Evolutionary conservation across 2,888 invertebrate species (phyloP), one percentile per base, ranked within the genome.

Genomic region (Acrobasis repandana): DNA sequence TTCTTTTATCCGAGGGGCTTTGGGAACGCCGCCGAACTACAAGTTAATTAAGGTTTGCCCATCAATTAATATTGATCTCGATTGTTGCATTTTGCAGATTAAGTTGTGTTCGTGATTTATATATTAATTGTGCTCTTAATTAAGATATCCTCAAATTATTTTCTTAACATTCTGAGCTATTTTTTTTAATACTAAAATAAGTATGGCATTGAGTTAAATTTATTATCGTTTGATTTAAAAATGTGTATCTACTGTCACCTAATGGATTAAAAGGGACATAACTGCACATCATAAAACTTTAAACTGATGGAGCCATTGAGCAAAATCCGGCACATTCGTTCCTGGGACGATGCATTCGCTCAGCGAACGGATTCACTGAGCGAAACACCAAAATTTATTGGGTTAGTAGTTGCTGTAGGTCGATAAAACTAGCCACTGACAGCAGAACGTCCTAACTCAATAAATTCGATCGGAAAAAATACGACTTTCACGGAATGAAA

Each of bases 311-410:
- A 86, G 85, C 82, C 76, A 70, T 76, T 71, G 71, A 83, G 78
- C 85, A 82, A 86, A 83, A 87, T 83, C 85, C 82, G 80, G 77
- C 74, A 82, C 81, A 82, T 85, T 84, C 86, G 86, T 87, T 89
- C 90, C 86, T 88, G 83, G 90, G 87, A 84, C 91, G 90, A 87
- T 92, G 92, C 91, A 92, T 91, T 90, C 88, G 88, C 85, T 89
- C 85, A 86, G 73, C 83, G 82, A 87, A 83, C 83, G 88, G 88
- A 90, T 88, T 86, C 90, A 88, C 84, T 90, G 88, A 89, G 85
- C 88, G 91, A 91, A 91, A 90, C 91, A 90, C 91, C 90, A 78
- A 91, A 92, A 92, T 92, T 92, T 92, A 92, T 92, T 92, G 79
- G 92, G 91, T 92, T 92, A 92, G 90, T 91, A 92, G 92, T 91